These are phyloP conservation scores for Ondatra zibethicus DNA, from an alignment of 2,113 vertebrate genomes.

Conservation along the genomic window DNA sequence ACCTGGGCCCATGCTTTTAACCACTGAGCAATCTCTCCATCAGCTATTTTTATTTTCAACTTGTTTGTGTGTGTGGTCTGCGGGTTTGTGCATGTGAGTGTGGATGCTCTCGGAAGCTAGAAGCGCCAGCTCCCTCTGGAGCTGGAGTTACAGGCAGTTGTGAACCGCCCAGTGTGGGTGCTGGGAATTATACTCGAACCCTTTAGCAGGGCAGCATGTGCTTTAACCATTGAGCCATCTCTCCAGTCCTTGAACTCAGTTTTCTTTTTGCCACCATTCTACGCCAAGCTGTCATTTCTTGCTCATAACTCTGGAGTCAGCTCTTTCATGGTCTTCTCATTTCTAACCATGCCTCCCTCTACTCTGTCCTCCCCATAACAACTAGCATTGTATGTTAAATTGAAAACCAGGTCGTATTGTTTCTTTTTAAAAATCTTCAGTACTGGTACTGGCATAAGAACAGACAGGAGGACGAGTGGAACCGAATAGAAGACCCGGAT, in stretches of 20 bases:
- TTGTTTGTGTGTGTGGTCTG: background rate
- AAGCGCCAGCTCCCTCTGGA: background rate
- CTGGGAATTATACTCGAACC: background rate
- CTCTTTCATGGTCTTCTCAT: background rate
- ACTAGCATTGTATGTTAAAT: background rate
- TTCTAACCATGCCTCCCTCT: slow-evolving; percentile 2
- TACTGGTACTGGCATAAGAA: no score
- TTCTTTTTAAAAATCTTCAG: slow-evolving; percentile 24
- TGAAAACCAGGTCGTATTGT: slow-evolving; percentile 35
- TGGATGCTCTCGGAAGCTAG: background rate
- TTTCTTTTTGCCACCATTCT: background rate
- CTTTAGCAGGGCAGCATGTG: background rate
- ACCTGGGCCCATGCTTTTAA: background rate
- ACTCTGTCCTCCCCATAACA: background rate
- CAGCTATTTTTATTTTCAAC: background rate
- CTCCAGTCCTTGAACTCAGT: background rate
- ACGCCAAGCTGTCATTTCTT: slow-evolving; percentile 15
- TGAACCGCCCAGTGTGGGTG: background rate
- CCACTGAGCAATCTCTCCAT: background rate
- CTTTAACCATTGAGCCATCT: background rate
- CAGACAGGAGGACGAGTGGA: no score
- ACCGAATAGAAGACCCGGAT: no score
- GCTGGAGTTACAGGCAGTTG: background rate
- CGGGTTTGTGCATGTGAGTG: background rate
- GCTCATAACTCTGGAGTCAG: slow-evolving; percentile 12